Conservation (phyloP, 2,888 invertebrate genomes). For the Coremacera marginata region DNA sequence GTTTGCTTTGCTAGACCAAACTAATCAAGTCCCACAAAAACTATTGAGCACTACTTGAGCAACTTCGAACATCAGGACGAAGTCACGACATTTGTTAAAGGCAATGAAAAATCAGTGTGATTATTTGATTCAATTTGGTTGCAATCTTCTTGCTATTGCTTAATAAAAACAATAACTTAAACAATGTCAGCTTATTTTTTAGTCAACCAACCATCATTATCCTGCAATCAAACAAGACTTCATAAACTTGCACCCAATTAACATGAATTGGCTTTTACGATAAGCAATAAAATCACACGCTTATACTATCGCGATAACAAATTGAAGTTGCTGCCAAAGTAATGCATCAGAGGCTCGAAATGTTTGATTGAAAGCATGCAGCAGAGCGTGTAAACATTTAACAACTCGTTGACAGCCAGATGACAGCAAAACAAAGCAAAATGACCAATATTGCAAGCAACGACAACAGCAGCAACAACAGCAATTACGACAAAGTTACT, state of each 20-base stretch:
- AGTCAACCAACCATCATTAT: too few species aligned
- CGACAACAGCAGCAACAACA: neutral
- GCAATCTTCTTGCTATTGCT: too few species aligned
- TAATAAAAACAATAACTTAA: too few species aligned
- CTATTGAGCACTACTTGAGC: too few species aligned
- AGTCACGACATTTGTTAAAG: too few species aligned
- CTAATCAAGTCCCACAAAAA: neutral
- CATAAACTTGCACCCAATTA: constrained; percentile 32
- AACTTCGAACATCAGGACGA: too few species aligned
- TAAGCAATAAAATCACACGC: constrained; percentile 27
- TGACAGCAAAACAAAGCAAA: neutral
- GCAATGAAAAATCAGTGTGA: too few species aligned
- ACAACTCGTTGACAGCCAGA: constrained; percentile 25
- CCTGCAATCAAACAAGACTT: neutral
- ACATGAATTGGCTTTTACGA: constrained; percentile 11
- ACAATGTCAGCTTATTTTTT: too few species aligned
- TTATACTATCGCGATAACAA: constrained; percentile 25
- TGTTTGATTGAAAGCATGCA: constrained; percentile 24
- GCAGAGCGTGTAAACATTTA: constrained; percentile 19
- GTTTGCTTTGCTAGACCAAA: neutral
- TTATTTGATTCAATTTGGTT: too few species aligned
- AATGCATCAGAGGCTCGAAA: neutral
- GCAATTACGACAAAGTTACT: neutral
- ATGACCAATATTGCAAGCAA: neutral
- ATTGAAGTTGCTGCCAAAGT: constrained; percentile 5